Evolutionary conservation across 2,797 vertebrate species (phyloP).

Genomic region (Telmatherina bonti): DNA sequence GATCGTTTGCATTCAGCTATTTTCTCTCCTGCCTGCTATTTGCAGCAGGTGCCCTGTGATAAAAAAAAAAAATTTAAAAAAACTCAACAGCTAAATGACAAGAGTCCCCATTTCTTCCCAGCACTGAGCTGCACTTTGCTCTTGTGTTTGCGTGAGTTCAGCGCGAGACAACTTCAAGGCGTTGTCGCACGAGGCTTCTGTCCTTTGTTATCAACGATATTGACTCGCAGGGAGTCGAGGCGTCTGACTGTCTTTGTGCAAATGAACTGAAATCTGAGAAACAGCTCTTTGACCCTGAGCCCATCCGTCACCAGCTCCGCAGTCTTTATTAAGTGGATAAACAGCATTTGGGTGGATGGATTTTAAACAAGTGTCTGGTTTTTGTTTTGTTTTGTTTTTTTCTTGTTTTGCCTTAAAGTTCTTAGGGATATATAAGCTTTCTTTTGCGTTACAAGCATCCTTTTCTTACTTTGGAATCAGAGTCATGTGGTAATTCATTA

Average conservation of each 20-base stretch:
- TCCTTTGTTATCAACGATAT: slow-evolving; percentile 93
- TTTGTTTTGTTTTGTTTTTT: background rate
- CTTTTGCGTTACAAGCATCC: background rate
- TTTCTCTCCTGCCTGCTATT: slow-evolving; percentile 56
- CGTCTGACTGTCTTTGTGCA: slow-evolving; percentile 96
- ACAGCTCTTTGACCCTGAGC: slow-evolving; percentile 91
- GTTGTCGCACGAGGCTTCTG: slow-evolving; percentile 79
- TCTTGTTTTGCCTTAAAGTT: background rate
- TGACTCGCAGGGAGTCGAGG: slow-evolving; percentile 92
- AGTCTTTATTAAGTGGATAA: slow-evolving; percentile 56
- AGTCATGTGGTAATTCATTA: background rate
- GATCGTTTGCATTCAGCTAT: slow-evolving; percentile 69
- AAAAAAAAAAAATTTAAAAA: no score
- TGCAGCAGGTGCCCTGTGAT: slow-evolving; percentile 68
- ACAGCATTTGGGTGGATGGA: slow-evolving; percentile 55
- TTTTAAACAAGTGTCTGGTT: slow-evolving; percentile 31
- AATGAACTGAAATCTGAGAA: slow-evolving; percentile 97
- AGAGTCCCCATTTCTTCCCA: slow-evolving; percentile 32
- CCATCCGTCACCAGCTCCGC: slow-evolving; percentile 71
- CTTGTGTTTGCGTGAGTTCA: slow-evolving; percentile 43
- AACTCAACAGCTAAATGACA: slow-evolving; percentile 72
- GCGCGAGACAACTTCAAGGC: slow-evolving; percentile 71
- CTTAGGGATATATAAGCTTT: background rate
- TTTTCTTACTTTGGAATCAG: background rate
- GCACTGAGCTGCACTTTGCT: slow-evolving; percentile 15